These are phyloP conservation scores for Pseudorectes ferrugineus DNA, from an alignment of 2,113 vertebrate genomes.

Conservation along the genomic window DNA sequence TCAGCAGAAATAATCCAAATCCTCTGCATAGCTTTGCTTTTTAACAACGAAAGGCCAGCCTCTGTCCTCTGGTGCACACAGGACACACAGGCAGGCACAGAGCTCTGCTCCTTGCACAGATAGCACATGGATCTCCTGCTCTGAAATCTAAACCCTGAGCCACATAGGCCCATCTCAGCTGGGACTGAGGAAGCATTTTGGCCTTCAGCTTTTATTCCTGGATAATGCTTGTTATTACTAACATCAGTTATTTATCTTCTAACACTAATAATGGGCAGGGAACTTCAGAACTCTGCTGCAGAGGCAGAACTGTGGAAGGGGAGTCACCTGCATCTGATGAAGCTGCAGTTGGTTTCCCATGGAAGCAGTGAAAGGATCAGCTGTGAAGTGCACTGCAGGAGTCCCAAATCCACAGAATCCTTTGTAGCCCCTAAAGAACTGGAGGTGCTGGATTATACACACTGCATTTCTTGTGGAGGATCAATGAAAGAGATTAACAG, in stretches of 20 bases:
- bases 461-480: not conserved
- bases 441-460: not conserved
- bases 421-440: not conserved
- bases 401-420: not conserved
- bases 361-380: not conserved
- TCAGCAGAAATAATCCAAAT: not conserved
- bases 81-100: not conserved
- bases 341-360: not conserved
- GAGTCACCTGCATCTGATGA: not conserved
- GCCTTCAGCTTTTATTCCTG: not conserved
- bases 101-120: not conserved
- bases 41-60: not conserved
- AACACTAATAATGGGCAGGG: not conserved
- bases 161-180: not conserved
- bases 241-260: not conserved
- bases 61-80: not conserved
- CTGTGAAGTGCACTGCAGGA: not conserved
- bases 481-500: not conserved
- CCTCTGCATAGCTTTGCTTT: not conserved
- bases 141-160: not conserved
- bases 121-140: not conserved
- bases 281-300: not conserved
- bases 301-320: not conserved
- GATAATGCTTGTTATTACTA: not conserved
- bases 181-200: not conserved